Conservation (phyloP, 2,113 vertebrate genomes). For the Sinocyclocheilus anshuiensis region DNA sequence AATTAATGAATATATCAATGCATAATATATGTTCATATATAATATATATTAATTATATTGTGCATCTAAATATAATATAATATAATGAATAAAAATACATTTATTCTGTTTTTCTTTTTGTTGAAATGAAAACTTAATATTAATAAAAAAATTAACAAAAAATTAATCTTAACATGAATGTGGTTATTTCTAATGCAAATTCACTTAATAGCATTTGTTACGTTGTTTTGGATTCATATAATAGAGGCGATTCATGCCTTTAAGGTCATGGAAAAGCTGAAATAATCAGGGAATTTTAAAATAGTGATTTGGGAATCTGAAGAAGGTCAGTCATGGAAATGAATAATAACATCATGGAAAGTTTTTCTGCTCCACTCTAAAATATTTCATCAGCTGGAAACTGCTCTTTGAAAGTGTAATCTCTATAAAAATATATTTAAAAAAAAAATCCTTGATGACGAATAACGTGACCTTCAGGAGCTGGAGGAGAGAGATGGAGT, state of each 20-base stretch:
- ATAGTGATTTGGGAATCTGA: background rate
- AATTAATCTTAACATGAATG: too few relatives aligned
- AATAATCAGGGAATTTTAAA: background rate
- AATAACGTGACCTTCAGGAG: background rate
- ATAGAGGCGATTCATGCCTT: background rate
- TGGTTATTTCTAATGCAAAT: too few relatives aligned
- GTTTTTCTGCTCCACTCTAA: background rate
- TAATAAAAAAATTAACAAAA: too few relatives aligned
- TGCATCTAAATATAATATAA: too few relatives aligned
- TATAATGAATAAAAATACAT: too few relatives aligned
- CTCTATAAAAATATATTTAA: background rate
- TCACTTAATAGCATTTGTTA: background rate
- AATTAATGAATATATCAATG: background rate
- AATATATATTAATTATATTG: background rate
- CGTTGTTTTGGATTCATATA: background rate
- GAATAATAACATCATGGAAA: background rate
- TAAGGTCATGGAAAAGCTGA: background rate
- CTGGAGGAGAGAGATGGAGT: background rate
- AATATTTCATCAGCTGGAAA: background rate
- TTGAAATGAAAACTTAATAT: too few relatives aligned
- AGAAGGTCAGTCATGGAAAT: background rate
- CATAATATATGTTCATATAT: background rate
- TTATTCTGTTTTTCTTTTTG: too few relatives aligned
- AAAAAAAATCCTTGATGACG: background rate
- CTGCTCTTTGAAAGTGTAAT: background rate